phyloP scores from a whole-genome alignment of 2,888 invertebrate genomes.

The Eristalinus aeneus region DNA sequence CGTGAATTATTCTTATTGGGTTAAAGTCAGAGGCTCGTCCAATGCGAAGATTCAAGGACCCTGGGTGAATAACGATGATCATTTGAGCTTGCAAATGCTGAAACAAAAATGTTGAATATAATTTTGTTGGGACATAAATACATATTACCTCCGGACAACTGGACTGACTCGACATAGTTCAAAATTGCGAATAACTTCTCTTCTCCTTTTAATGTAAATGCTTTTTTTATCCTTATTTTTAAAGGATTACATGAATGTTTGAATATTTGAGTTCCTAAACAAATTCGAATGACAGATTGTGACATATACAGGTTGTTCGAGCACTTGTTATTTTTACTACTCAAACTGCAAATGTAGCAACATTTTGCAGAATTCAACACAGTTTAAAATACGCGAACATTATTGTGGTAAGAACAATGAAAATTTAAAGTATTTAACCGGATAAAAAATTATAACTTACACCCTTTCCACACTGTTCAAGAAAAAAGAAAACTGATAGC shows the following conservation, averaged over 20 bases:
- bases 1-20: conserved; percentile 91
- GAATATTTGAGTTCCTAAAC: background rate
- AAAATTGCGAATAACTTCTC: background rate
- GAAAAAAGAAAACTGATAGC: background rate
- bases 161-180: conserved; percentile 58
- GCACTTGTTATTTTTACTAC: too few species aligned
- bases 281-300: background rate
- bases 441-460: background rate
- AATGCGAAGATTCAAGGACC: conserved; percentile 93
- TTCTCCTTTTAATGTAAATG: too few species aligned
- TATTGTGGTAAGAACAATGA: too few species aligned
- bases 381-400: too few species aligned
- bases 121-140: background rate
- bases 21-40: conserved; percentile 94
- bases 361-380: too few species aligned
- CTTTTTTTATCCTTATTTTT: too few species aligned
- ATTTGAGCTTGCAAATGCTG: conserved; percentile 89
- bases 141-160: conserved; percentile 58
- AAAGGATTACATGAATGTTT: background rate
- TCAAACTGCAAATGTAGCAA: too few species aligned
- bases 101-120: conserved; percentile 72
- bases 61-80: conserved; percentile 96
- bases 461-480: background rate
- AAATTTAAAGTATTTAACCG: too few species aligned
- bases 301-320: too few species aligned